phyloP scores from a whole-genome alignment of 2,888 invertebrate genomes.

The Rhagonycha lutea region DNA sequence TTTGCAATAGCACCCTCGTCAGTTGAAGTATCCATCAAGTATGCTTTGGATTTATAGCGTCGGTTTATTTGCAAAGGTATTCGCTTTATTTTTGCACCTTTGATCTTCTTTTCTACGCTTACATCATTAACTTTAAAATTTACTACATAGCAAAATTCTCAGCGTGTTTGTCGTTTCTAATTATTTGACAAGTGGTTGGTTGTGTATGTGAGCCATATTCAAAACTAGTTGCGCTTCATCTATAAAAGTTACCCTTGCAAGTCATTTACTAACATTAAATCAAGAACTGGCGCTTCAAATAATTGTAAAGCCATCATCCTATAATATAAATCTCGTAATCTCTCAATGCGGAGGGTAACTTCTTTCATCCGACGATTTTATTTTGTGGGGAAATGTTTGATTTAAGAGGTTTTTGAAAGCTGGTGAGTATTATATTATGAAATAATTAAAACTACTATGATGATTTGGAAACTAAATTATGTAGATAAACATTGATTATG shows the following conservation, averaged over 20 bases:
- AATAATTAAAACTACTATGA: neutral
- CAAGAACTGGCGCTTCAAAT: slow-evolving; percentile 17
- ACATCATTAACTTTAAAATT: slow-evolving; percentile 48
- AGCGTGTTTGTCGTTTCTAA: slow-evolving; percentile 39
- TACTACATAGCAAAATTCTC: slow-evolving; percentile 21
- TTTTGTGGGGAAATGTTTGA: slow-evolving; percentile 26
- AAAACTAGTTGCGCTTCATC: slow-evolving; percentile 27
- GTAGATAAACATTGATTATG: too few species aligned
- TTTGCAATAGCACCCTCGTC: slow-evolving; percentile 29
- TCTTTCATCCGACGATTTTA: slow-evolving; percentile 10
- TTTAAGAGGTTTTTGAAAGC: slow-evolving; percentile 10
- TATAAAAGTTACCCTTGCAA: slow-evolving; percentile 8
- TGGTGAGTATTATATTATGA: neutral
- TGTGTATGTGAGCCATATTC: slow-evolving; percentile 40
- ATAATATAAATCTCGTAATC: slow-evolving; percentile 28
- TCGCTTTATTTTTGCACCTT: slow-evolving; percentile 43
- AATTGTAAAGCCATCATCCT: slow-evolving; percentile 28
- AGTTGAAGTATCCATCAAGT: slow-evolving; percentile 29
- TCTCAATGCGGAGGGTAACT: slow-evolving; percentile 13
- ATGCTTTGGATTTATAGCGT: slow-evolving; percentile 34
- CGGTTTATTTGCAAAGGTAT: slow-evolving; percentile 35
- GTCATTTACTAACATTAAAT: slow-evolving; percentile 17
- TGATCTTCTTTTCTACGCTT: slow-evolving; percentile 48
- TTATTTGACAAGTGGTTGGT: slow-evolving; percentile 44
- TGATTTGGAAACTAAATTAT: neutral